Evolutionary conservation across 2,797 vertebrate species (phyloP), one percentile per base, ranked within the genome.

Genomic region (Melanotaenia maccullochi): DNA sequence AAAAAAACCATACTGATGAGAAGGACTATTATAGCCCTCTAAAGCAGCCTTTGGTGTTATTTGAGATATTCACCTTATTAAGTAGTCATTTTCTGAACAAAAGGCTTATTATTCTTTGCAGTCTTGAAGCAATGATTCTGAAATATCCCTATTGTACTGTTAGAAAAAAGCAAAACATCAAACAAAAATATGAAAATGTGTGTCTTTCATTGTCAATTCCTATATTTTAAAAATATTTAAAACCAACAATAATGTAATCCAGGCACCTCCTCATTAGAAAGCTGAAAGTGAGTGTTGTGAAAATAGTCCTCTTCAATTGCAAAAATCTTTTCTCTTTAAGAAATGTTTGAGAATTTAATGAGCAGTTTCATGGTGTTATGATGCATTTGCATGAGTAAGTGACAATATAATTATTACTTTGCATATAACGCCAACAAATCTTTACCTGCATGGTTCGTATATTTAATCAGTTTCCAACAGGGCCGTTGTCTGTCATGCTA

Each of bases 1-100:
- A 62, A 75, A 66, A 82, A 69, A 0, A 68, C 35, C 3, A 5
- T 12, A 11, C 30, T 69, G 66, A 75, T 80, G 35, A 44, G 14
- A 58, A 56, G 64, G 32, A 58, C 52, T 30, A 55, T 68, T 69
- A 61, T 4, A 77, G 20, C 47, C 35, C 20, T 32, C 13, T 36
- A 13, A 4, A 38, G 36, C 36, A 38, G 9, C 59, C 47, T 12
- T 30, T 60, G 0, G 12, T 22, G 25, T 42, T 57, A 60, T 49
- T 5, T 12, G 33, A 24, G 62, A 68, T 38, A 25, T 24, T 65
- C 20, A 30, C 40, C 64, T 68, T 42, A 63, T 68, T 14, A 54
- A 68, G 47, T 61, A 30, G 47, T 47, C 25, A 25, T 35, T 44
- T 57, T 25, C 38, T 2, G 1, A 60, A 58, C n/a, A 12, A 65